Evolutionary conservation across 2,113 vertebrate genomes (phyloP).

Genomic region (Hyperoodon ampullatus): DNA sequence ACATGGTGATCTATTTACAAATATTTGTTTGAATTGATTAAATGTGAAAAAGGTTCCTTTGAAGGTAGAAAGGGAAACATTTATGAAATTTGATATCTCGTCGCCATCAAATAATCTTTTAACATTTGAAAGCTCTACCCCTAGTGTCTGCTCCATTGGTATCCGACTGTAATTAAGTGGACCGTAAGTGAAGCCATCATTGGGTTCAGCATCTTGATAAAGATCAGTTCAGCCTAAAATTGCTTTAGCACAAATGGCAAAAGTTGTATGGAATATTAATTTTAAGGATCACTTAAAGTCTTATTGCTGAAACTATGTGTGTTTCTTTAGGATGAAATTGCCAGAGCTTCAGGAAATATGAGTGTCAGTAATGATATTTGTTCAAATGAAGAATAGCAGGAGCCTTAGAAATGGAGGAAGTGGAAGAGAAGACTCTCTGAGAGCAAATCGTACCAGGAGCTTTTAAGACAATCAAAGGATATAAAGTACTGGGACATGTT

Average conservation of each 20-base stretch:
- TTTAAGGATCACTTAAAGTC: slow-evolving; percentile 85
- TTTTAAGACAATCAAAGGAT: slow-evolving; percentile 82
- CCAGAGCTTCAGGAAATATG: slow-evolving; percentile 80
- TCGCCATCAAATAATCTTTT: slow-evolving; percentile 72
- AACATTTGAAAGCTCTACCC: slow-evolving; percentile 74
- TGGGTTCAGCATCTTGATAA: slow-evolving; percentile 75
- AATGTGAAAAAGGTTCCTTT: slow-evolving; percentile 34
- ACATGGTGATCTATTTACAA: not conserved
- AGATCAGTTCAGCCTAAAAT: slow-evolving; percentile 82
- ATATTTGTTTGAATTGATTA: not conserved
- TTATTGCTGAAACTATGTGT: slow-evolving; percentile 81
- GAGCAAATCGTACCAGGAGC: slow-evolving; percentile 75
- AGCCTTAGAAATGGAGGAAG: slow-evolving; percentile 80
- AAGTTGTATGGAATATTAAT: slow-evolving; percentile 86
- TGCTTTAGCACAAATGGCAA: slow-evolving; percentile 80
- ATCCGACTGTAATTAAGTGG: slow-evolving; percentile 74
- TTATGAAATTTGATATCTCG: slow-evolving; percentile 58
- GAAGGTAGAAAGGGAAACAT: slow-evolving; percentile 36
- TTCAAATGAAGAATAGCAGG: slow-evolving; percentile 84
- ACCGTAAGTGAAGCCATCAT: slow-evolving; percentile 65
- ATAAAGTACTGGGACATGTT: slow-evolving; percentile 59
- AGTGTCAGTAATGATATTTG: slow-evolving; percentile 85
- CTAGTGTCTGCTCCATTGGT: slow-evolving; percentile 65
- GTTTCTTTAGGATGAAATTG: slow-evolving; percentile 83
- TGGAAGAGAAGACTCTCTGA: slow-evolving; percentile 62